Conservation (phyloP, 30 jellyfish, hydroid and myxozoan genomes). For the Cassiopea andromeda region DNA sequence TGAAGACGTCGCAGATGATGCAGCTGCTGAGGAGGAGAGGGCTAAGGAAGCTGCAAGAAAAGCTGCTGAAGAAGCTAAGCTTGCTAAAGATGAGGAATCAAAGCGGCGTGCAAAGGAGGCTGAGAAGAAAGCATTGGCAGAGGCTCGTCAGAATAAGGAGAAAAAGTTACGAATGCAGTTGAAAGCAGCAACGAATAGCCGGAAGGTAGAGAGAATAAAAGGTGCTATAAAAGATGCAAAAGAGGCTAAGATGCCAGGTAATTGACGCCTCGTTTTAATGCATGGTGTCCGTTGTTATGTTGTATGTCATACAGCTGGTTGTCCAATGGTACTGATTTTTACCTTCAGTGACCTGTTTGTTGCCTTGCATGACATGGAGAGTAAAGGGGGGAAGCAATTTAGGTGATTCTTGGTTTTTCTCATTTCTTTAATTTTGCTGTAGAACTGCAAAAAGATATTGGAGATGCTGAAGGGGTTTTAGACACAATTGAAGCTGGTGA, state of each 20-base stretch:
- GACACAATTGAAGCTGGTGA: conserved; percentile 81
- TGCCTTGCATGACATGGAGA: no score
- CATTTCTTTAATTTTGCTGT: neutral
- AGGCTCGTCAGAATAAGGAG: conserved; percentile 73
- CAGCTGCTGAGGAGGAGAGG: conserved; percentile 81
- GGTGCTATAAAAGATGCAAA: conserved; percentile 79
- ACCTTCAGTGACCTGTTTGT: no score
- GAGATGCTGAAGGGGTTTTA: conserved; percentile 77
- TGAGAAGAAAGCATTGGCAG: conserved; percentile 72
- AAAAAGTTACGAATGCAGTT: conserved; percentile 70
- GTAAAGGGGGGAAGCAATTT: no score
- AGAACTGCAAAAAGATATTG: conserved; percentile 78
- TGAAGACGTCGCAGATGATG: conserved; percentile 67
- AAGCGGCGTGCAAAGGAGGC: conserved; percentile 76
- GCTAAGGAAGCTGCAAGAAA: conserved; percentile 72
- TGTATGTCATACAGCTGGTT: neutral
- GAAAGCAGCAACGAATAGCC: conserved; percentile 80
- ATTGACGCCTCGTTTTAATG: neutral
- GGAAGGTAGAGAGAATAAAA: conserved; percentile 60
- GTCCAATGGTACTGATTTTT: neutral
- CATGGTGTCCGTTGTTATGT: neutral
- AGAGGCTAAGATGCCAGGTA: conserved; percentile 88
- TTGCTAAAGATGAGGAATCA: conserved; percentile 59
- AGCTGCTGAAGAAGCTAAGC: conserved; percentile 66
- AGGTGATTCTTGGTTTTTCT: no score